Evolutionary conservation across 2,888 invertebrate species (phyloP).

Genomic region (Drosophila mimica): DNA sequence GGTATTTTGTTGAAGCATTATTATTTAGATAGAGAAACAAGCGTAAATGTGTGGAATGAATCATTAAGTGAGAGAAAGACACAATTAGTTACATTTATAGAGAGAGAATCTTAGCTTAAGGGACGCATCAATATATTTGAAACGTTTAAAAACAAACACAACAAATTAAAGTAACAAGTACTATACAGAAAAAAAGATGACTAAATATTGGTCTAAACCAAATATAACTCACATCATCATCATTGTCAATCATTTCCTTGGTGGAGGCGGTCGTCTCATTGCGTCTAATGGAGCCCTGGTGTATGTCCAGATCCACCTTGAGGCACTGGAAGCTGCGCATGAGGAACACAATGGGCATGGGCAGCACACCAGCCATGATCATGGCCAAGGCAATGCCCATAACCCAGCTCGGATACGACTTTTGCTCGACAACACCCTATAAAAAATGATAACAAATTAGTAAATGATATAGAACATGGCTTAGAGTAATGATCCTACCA

Average conservation of each 20-base stretch:
- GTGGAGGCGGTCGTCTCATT: conserved; percentile 97
- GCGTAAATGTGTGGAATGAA: conserved; percentile 57
- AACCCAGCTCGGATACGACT: conserved; percentile 93
- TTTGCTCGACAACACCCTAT: conserved; percentile 90
- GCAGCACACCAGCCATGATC: conserved; percentile 92
- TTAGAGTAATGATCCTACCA: conserved; percentile 85
- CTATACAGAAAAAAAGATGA: conserved; percentile 16
- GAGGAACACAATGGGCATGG: conserved; percentile 94
- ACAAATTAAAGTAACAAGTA: conserved; percentile 37
- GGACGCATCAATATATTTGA: conserved; percentile 6
- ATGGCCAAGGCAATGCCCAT: conserved; percentile 90
- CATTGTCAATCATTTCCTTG: conserved; percentile 97
- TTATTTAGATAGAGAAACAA: conserved; percentile 60
- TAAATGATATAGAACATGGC: rapidly evolving
- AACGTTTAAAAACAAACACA: conserved; percentile 55
- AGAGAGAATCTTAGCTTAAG: conserved; percentile 60
- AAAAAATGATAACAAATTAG: background rate
- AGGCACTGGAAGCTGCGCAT: conserved; percentile 95
- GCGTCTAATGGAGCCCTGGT: conserved; percentile 95
- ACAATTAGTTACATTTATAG: conserved; percentile 75
- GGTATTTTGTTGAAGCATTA: conserved; percentile 59
- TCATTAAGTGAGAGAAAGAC: conserved; percentile 71
- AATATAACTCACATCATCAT: conserved; percentile 90
- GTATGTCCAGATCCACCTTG: conserved; percentile 94
- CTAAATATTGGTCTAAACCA: background rate